Percentiles rank a stretch among this genome's conserved stretches.
These are phyloP conservation scores for Spodoptera frugiperda DNA, from an alignment of 1,140 invertebrate genomes.

Conservation along the genomic window DNA sequence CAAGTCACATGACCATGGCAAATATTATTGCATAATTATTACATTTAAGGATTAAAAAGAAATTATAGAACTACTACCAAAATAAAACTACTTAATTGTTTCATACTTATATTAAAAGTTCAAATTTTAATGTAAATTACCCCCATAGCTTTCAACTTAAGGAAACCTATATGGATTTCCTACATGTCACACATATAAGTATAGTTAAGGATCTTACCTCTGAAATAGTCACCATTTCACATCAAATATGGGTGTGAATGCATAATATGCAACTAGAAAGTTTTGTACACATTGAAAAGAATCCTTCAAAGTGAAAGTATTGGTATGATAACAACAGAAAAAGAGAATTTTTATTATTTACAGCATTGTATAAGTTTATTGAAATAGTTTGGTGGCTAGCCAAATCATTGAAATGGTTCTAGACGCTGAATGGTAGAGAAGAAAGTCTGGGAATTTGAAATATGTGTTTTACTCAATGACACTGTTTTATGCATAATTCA, in stretches of 20 bases:
- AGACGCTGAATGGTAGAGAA: background rate
- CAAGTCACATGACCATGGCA: too few relatives aligned
- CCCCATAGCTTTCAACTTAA: too few relatives aligned
- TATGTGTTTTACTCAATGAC: background rate
- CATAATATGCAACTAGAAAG: constrained; percentile 42
- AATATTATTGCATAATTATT: too few relatives aligned
- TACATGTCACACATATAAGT: too few relatives aligned
- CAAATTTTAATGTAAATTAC: too few relatives aligned
- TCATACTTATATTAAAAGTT: too few relatives aligned
- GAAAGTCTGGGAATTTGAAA: background rate
- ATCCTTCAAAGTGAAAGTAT: constrained; percentile 20
- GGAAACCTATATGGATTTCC: too few relatives aligned
- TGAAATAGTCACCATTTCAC: background rate
- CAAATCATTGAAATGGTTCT: constrained; percentile 23
- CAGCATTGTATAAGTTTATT: constrained; percentile 13
- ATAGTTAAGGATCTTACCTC: too few relatives aligned
- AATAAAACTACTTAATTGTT: too few relatives aligned
- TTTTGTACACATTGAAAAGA: background rate
- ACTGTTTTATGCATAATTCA: too few relatives aligned
- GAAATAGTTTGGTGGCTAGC: constrained; percentile 37
- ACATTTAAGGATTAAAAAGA: too few relatives aligned
- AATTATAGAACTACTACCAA: too few relatives aligned
- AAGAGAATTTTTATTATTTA: constrained; percentile 36
- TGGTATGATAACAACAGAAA: background rate
- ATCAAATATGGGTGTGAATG: constrained; percentile 1